Conservation (phyloP, 1,140 invertebrate genomes). For the Drosophila mojavensis region DNA sequence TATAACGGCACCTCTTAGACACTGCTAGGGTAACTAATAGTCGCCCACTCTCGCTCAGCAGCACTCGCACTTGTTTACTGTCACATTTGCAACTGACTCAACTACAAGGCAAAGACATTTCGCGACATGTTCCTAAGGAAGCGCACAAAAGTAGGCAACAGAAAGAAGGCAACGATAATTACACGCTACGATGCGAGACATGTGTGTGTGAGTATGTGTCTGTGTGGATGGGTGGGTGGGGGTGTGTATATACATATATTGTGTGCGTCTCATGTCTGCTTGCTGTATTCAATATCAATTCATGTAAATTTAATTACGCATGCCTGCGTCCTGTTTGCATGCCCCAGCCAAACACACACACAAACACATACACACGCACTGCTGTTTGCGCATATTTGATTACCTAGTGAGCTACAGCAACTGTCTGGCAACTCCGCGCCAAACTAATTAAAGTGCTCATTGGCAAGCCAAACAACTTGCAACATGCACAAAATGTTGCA, state of each 20-base stretch:
- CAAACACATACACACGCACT: not conserved
- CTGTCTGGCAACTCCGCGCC: slow-evolving; percentile 5
- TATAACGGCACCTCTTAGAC: too few species aligned
- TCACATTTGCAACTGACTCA: slow-evolving; percentile 2
- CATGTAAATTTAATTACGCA: slow-evolving; percentile 82
- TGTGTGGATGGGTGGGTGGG: not conserved
- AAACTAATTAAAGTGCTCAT: slow-evolving; percentile 72
- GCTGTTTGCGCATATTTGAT: slow-evolving; percentile 78
- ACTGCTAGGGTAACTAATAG: not conserved
- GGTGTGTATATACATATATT: not conserved
- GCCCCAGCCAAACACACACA: slow-evolving; percentile 3
- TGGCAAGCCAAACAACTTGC: slow-evolving; percentile 44
- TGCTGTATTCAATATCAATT: slow-evolving; percentile 76
- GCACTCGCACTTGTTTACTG: not conserved
- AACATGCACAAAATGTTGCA: slow-evolving; percentile 6
- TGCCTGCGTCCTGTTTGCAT: slow-evolving; percentile 69
- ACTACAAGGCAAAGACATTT: not conserved
- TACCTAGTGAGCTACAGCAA: slow-evolving; percentile 39
- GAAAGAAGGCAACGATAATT: slow-evolving; percentile 64
- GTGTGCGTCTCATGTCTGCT: slow-evolving; percentile 13
- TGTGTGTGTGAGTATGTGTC: slow-evolving; percentile 7
- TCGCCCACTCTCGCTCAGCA: not conserved
- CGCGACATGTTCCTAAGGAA: not conserved
- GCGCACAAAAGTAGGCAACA: slow-evolving; percentile 42
- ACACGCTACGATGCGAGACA: slow-evolving; percentile 39